Conservation (phyloP, 2,888 invertebrate species). For the Coelogynopora nodosa region DNA sequence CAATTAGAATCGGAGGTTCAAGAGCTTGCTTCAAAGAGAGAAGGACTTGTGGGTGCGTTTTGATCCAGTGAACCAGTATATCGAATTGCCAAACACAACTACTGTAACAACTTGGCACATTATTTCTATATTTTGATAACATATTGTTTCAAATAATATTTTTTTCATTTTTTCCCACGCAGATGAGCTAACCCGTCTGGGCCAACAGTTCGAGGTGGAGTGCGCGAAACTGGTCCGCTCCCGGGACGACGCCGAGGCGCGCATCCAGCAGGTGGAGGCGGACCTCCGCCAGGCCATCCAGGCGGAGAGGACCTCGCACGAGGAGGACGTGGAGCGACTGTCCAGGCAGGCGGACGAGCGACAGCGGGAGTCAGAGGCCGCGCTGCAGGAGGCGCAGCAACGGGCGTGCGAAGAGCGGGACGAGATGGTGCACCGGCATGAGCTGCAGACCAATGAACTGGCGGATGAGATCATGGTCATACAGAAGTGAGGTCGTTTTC, state of each 20-base stretch:
- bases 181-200: conserved; percentile 60
- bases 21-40: conserved; percentile 60
- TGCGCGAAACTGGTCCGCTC: conserved; percentile 58
- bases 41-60: conserved; percentile 42
- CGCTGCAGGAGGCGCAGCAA: conserved; percentile 57
- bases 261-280: conserved; percentile 71
- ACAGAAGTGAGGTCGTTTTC: conserved; percentile 65
- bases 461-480: conserved; percentile 76
- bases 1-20: conserved; percentile 63
- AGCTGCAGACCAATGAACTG: conserved; percentile 75
- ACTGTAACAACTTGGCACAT: too few species aligned
- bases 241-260: conserved; percentile 71
- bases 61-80: neutral
- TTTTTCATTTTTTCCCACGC: conserved; percentile 46
- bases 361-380: conserved; percentile 55
- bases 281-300: conserved; percentile 60
- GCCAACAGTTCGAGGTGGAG: conserved; percentile 59
- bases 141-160: too few species aligned
- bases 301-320: conserved; percentile 61
- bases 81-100: too few species aligned
- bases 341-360: conserved; percentile 59
- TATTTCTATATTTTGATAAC: too few species aligned
- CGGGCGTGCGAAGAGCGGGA: conserved; percentile 56
- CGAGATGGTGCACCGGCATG: conserved; percentile 67
- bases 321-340: conserved; percentile 62